phyloP scores from a whole-genome alignment of 2,797 vertebrate genomes.

The Vultur gryphus region DNA sequence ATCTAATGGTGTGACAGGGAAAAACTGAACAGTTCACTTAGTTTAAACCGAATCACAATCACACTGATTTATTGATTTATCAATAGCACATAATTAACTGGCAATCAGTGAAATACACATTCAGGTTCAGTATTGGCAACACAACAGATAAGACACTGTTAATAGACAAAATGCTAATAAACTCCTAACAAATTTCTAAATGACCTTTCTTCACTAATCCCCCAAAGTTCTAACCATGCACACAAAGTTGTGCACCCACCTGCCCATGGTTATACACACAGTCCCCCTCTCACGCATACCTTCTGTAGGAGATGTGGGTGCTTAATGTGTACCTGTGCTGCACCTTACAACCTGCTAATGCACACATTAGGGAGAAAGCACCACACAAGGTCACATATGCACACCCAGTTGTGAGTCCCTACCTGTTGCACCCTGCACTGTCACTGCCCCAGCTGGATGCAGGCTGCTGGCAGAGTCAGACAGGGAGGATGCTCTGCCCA shows the following conservation, averaged over 20 bases:
- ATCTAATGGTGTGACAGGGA: background rate
- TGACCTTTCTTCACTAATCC: background rate
- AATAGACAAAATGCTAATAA: background rate
- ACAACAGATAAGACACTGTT: background rate
- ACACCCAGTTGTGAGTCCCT: background rate
- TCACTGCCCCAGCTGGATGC: fast-evolving
- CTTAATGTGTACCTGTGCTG: background rate
- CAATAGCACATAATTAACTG: background rate
- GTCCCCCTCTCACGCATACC: background rate
- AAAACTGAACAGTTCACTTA: background rate
- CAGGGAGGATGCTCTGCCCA: background rate
- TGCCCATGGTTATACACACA: fast-evolving
- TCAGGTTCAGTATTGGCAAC: background rate
- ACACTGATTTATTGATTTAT: background rate
- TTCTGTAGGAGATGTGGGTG: background rate
- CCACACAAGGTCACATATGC: fast-evolving
- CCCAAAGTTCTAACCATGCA: background rate
- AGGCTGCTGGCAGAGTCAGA: background rate
- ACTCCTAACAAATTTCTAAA: background rate
- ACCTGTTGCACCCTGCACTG: background rate
- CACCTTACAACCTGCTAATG: no score
- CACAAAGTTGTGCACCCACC: background rate
- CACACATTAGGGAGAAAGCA: background rate
- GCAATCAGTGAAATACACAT: background rate
- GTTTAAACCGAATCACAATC: background rate